phyloP scores from a whole-genome alignment of 2,113 vertebrate species.

The Probosciger aterrimus region DNA sequence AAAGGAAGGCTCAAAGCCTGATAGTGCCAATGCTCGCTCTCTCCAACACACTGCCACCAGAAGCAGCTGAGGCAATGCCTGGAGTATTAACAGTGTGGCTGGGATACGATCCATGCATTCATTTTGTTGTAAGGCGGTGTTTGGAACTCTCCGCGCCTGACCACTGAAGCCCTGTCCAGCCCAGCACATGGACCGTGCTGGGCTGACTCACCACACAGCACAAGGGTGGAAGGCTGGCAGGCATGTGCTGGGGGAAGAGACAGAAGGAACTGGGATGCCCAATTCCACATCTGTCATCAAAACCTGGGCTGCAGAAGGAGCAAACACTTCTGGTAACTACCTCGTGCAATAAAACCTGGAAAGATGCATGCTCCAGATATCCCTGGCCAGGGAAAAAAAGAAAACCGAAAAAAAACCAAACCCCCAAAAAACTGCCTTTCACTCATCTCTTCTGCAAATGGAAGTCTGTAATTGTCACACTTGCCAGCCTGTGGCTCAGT shows the following conservation, averaged over 20 bases:
- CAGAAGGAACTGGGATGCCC: accelerated
- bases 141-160: neutral
- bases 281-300: neutral
- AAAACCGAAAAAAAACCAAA: neutral
- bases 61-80: neutral
- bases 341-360: neutral
- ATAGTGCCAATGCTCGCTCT: neutral
- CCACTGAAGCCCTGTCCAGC: accelerated
- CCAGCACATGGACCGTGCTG: accelerated
- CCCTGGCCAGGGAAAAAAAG: neutral
- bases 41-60: neutral
- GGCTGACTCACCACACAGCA: neutral
- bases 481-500: neutral
- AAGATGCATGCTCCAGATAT: neutral
- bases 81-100: neutral
- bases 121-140: accelerated
- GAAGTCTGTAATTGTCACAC: neutral
- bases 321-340: neutral
- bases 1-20: neutral
- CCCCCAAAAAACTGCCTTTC: neutral
- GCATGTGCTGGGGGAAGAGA: accelerated
- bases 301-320: neutral
- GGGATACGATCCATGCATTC: accelerated
- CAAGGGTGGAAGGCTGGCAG: neutral
- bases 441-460: neutral